Evolutionary conservation across 2,797 vertebrate genomes (phyloP), one percentile per base, ranked within the genome.

Genomic region (Tapirus indicus): DNA sequence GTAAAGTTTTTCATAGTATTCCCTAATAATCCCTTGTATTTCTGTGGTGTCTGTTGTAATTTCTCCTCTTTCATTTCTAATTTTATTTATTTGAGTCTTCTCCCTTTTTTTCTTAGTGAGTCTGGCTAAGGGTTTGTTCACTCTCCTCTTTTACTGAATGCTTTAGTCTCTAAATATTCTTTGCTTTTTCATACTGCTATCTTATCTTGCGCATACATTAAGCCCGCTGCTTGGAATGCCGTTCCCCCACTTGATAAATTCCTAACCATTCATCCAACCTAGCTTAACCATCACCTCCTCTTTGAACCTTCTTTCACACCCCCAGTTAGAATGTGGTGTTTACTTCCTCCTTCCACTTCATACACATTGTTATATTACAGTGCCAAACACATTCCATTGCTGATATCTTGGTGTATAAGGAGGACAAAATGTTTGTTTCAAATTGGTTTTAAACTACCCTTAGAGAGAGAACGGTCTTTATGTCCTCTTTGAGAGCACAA

Each of bases 371-470:
- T 91, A n/a, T 38, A 44, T 23, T 47, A 20, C 6, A 77, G 77
- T 38, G 64, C 0, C 6, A n/a, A 74, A 54, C 25, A 56, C 58
- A 47, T 41, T n/a, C 41, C 47, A 32, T 41, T 78, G 49, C n/a
- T 72, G 88, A 88, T 74, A 90, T 96, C 86, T 47, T 69, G 35
- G n/a, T 47, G 2, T 13, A 78, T 72, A 82, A 95, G 54, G 69
- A 94, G 79, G 82, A 86, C 52, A 91, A 68, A 91, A 85, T 64
- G 18, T 72, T 94, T 86, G 12, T 47, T 89, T 94, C 62, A 93
- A 85, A 71, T 92, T 68, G 68, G 49, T 79, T 94, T 69, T 38
- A 89, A 86, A 80, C 74, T 21, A 75, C 56, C 74, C 83, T 89
- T 94, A 94, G 62, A 66, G 49, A 78, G 54, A 94, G 27, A 91